phyloP scores from a whole-genome alignment of 2,113 vertebrate species.

The Tenrec ecaudatus region DNA sequence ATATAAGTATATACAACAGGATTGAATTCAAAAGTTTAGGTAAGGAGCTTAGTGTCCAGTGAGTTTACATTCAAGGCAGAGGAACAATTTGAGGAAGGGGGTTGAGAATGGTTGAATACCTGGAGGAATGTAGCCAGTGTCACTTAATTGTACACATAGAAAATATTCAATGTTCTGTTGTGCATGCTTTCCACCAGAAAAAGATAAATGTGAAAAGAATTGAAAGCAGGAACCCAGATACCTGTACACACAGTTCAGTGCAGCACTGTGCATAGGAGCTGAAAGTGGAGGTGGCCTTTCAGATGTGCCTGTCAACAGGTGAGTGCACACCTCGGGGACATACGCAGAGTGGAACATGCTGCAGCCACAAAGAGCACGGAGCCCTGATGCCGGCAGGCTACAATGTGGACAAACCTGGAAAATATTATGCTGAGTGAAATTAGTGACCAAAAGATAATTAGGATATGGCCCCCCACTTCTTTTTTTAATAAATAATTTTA shows the following conservation, averaged over 20 bases:
- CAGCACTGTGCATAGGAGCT: neutral
- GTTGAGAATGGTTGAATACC: neutral
- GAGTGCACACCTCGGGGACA: too few species aligned
- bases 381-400: neutral
- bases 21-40: neutral
- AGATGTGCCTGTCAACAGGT: neutral
- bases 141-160: neutral
- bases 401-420: neutral
- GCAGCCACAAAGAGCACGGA: neutral
- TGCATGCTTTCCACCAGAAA: neutral
- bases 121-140: neutral
- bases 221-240: neutral
- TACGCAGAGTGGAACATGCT: neutral
- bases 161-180: neutral
- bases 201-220: neutral
- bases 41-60: neutral
- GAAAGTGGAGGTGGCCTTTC: neutral
- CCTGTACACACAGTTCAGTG: neutral
- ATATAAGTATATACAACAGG: neutral
- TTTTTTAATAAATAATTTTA: too few species aligned
- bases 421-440: neutral
- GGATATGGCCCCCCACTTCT: neutral
- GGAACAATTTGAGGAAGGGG: neutral
- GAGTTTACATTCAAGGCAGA: neutral
- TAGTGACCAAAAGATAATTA: neutral